Evolutionary conservation across 35 echinoderm and acorn worm genomes (phyloP).

Genomic region (Heliocidaris erythrogramma): DNA sequence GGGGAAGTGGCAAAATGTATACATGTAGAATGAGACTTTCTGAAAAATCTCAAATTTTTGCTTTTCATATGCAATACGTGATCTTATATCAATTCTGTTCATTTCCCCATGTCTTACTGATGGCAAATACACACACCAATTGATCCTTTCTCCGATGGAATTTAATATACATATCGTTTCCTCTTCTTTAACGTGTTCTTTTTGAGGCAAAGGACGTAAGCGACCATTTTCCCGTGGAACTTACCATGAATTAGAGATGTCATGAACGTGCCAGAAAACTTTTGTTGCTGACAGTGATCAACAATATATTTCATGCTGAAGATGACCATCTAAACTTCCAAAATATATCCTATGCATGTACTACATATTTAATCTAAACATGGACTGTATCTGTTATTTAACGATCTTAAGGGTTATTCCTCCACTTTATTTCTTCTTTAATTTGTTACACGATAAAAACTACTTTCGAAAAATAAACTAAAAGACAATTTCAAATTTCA

Average conservation of each 20-base stretch:
- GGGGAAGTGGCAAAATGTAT: too few species aligned
- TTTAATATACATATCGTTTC: background rate
- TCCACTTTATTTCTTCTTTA: too few species aligned
- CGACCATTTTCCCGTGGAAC: slow-evolving; percentile 83
- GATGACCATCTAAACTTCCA: background rate
- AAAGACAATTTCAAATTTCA: too few species aligned
- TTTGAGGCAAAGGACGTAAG: slow-evolving; percentile 75
- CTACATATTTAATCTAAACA: too few species aligned
- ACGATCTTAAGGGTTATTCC: too few species aligned
- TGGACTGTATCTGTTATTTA: too few species aligned
- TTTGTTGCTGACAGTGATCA: background rate
- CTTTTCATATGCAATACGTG: too few species aligned
- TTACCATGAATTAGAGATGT: slow-evolving; percentile 47
- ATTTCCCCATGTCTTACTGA: background rate
- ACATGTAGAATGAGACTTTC: too few species aligned
- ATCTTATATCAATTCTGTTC: too few species aligned
- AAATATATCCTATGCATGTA: background rate
- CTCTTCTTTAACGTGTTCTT: slow-evolving; percentile 11
- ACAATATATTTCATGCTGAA: background rate
- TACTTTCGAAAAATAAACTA: too few species aligned
- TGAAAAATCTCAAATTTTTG: too few species aligned
- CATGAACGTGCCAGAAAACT: background rate
- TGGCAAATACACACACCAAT: background rate
- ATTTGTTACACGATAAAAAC: too few species aligned
- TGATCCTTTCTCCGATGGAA: background rate